A percentile compares a stretch with the other conserved stretches of the same genome.
Conservation (phyloP, 2,888 invertebrate species). For the Morpho deidamia region DNA sequence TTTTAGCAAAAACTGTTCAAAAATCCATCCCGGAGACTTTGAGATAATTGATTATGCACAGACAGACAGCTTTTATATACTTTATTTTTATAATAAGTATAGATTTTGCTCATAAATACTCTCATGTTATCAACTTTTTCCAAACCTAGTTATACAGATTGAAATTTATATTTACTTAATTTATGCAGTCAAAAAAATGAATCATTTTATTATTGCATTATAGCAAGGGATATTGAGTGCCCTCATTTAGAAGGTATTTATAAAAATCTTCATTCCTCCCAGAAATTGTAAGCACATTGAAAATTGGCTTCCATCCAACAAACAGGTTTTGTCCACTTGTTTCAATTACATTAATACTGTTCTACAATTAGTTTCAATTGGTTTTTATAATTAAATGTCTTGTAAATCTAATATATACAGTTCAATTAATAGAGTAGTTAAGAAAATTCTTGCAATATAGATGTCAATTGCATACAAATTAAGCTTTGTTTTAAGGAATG, state of each 20-base stretch:
- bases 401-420: neutral
- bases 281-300: constrained; percentile 37
- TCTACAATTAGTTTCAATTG: constrained; percentile 33
- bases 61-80: too few relatives aligned
- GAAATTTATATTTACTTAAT: neutral
- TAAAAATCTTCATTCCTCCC: constrained; percentile 24
- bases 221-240: neutral
- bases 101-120: too few relatives aligned
- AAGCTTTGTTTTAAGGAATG: too few relatives aligned
- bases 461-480: too few relatives aligned
- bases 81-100: too few relatives aligned
- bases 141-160: too few relatives aligned
- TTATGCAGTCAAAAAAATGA: neutral
- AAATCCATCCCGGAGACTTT: too few relatives aligned
- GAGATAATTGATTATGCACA: too few relatives aligned
- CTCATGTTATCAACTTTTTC: too few relatives aligned
- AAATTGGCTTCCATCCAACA: constrained; percentile 57
- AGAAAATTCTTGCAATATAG: too few relatives aligned
- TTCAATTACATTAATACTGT: constrained; percentile 46
- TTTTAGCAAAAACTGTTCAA: too few relatives aligned
- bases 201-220: neutral
- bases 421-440: constrained; percentile 15
- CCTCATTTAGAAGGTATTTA: constrained; percentile 9
- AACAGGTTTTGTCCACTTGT: constrained; percentile 39
- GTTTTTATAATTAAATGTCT: constrained; percentile 3